Base-by-base conservation (phyloP, 2,888 invertebrate genomes). In the Polydrusus cervinus region DNA sequence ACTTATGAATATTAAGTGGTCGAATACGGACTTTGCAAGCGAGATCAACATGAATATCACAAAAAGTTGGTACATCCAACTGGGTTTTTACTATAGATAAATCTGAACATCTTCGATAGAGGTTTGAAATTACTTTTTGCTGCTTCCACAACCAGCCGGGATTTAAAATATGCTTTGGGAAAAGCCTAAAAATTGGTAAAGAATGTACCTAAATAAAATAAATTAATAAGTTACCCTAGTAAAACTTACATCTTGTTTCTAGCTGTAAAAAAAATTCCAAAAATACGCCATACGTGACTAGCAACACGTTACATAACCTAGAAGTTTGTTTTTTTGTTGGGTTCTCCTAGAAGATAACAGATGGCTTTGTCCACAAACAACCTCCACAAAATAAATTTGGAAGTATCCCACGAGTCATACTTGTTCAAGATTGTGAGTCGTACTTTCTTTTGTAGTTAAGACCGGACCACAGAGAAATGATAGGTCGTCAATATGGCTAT, bases 1-100 rank as follows among this genome's bases (percentile, higher is more conserved):
- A 85, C 74, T 83, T 83, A 71, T 84, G 82, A 10, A 85, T 78
- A 79, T 85, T 85, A 53, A 86, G 78, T 8, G 86, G 85, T 69
- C 81, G 81, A 51, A 86, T 78, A 20, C 78, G 77, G 14, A 86
- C 78, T 75, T 81, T 82, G 70, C 80, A 85, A 7, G 84, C 83
- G 16, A 84, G 74, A 71, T 83, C 81, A 30, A 85, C 78, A 43
- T 82, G 78, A 43, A 86, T 77, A 78, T 83, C 83, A 75, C 85
- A 84, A 77, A 85, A 86, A 3, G 84, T 81, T 16, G 80, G 81
- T 20, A 82, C 81, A 72, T 80, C 78, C 10, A 82, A 47, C 66
- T 82, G 81, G 66, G 74, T 79, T 68, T 79, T 70, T 14, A 77
- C 73, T 45, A 78, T 78, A 43, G 77, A 77, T 13, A 77, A 62